These are phyloP conservation scores for Rhinella marina DNA, from an alignment of 2,797 vertebrate species.

Conservation along the genomic window DNA sequence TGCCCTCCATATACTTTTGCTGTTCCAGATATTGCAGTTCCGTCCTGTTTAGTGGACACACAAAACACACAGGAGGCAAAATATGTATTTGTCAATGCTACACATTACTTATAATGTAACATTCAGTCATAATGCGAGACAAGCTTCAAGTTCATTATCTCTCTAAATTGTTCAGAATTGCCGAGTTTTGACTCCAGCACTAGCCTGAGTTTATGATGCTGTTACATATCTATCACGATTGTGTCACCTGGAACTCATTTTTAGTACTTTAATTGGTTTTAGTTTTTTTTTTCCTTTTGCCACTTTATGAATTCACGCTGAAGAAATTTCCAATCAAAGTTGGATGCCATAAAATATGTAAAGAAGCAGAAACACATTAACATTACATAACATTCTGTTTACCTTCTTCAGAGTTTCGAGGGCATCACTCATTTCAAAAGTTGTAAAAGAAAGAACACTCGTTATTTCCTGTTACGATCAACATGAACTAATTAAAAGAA, in stretches of 20 bases:
- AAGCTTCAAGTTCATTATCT: not conserved
- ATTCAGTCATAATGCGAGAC: not conserved
- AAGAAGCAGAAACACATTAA: slow-evolving; percentile 41
- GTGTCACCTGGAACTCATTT: not conserved
- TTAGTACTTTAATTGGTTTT: slow-evolving; percentile 36
- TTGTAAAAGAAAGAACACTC: slow-evolving; percentile 59
- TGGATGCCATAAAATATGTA: slow-evolving; percentile 40
- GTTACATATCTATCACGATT: not conserved
- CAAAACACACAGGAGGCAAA: not conserved
- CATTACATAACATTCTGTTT: slow-evolving; percentile 53
- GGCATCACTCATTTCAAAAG: slow-evolving; percentile 59
- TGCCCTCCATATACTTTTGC: too few relatives aligned
- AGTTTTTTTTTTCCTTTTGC: not conserved
- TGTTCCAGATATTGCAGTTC: too few relatives aligned
- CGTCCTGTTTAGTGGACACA: too few relatives aligned
- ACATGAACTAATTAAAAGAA: slow-evolving; percentile 62
- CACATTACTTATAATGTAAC: not conserved
- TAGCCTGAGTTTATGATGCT: not conserved
- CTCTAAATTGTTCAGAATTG: not conserved
- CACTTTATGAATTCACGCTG: slow-evolving; percentile 40
- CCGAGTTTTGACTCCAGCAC: not conserved
- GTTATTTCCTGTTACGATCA: slow-evolving; percentile 62
- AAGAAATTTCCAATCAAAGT: slow-evolving; percentile 50
- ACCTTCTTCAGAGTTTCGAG: slow-evolving; percentile 54
- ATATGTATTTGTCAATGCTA: not conserved